phyloP scores from a whole-genome alignment of 92 coral and sea anemone species.

The Bergia sp. region DNA sequence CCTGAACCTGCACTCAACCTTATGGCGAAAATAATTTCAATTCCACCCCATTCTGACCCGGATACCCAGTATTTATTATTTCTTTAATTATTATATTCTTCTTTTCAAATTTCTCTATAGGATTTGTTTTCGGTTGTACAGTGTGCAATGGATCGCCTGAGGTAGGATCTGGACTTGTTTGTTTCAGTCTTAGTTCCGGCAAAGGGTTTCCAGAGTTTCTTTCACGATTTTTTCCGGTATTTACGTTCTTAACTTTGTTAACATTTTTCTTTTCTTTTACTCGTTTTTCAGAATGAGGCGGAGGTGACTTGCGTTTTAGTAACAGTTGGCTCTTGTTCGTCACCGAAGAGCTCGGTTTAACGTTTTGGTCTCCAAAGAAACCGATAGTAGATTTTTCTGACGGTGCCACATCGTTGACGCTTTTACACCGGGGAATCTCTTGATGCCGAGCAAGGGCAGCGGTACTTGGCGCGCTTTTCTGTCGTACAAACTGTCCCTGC shows the following conservation, averaged over 20 bases:
- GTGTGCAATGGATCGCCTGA: conserved; percentile 14
- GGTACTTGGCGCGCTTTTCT: conserved; percentile 30
- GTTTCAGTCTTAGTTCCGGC: conserved; percentile 3
- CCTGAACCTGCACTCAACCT: too few species aligned
- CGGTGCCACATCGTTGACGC: conserved; percentile 11
- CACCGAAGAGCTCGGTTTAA: not conserved
- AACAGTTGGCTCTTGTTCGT: not conserved
- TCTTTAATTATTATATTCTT: conserved; percentile 79
- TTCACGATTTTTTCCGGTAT: not conserved
- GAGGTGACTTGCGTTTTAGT: not conserved
- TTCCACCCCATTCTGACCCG: conserved; percentile 55
- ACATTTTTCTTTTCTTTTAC: not conserved
- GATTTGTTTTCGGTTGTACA: conserved; percentile 7
- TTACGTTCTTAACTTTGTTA: not conserved
- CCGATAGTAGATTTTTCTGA: not conserved
- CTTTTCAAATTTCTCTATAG: conserved; percentile 61
- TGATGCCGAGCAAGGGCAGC: not conserved
- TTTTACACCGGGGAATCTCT: conserved; percentile 1
- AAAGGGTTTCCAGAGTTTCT: not conserved
- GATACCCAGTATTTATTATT: conserved; percentile 89
- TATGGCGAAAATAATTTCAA: too few species aligned
- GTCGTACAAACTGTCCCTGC: not conserved
- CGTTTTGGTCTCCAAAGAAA: not conserved
- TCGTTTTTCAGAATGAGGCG: not conserved
- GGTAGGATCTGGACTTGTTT: not conserved